phyloP scores from a whole-genome alignment of 2,113 vertebrate species.

The Passer montanus region DNA sequence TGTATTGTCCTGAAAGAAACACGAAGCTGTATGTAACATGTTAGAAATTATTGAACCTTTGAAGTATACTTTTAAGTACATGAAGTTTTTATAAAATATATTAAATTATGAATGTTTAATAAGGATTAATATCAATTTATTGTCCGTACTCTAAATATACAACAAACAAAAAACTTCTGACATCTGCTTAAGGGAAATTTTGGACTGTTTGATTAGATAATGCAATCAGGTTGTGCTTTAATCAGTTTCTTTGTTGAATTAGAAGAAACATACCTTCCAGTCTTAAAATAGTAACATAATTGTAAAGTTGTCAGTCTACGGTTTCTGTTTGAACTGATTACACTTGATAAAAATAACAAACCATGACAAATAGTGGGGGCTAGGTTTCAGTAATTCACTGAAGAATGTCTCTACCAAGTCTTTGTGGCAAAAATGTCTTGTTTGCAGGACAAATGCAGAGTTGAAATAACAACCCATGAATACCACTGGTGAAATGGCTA shows the following conservation, averaged over 20 bases:
- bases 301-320: constrained; percentile 54
- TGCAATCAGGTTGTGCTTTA: constrained; percentile 20
- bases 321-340: constrained; percentile 64
- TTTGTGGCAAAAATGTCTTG: constrained; percentile 74
- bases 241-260: constrained; percentile 42
- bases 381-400: constrained; percentile 70
- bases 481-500: constrained; percentile 75
- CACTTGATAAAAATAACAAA: constrained; percentile 73
- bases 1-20: background rate
- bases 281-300: constrained; percentile 45
- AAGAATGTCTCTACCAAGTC: constrained; percentile 70
- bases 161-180: background rate
- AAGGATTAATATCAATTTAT: background rate
- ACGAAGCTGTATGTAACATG: background rate
- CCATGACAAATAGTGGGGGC: constrained; percentile 62
- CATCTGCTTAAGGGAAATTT: background rate
- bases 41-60: background rate
- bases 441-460: constrained; percentile 75
- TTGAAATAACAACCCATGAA: constrained; percentile 79
- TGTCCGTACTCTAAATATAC: background rate
- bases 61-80: background rate
- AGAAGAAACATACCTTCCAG: constrained; percentile 32
- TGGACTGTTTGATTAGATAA: background rate
- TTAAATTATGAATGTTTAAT: background rate
- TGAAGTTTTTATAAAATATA: background rate